phyloP scores from a whole-genome alignment of 1,140 invertebrate genomes.

The Nomia melanderi region DNA sequence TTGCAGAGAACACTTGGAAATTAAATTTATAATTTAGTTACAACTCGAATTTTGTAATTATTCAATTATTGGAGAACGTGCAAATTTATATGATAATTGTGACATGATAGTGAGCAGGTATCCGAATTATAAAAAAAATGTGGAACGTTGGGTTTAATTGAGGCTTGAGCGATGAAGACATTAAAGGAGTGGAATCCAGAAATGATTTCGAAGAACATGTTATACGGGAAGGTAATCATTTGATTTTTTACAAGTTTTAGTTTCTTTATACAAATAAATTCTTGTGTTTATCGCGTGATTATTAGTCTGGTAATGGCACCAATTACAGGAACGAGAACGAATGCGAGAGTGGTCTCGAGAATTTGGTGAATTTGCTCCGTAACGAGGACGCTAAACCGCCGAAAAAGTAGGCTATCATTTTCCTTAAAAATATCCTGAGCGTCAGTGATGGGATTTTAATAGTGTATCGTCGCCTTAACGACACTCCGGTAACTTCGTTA shows the following conservation, averaged over 20 bases:
- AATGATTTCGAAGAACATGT: background rate
- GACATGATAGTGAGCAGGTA: no score
- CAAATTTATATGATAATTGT: no score
- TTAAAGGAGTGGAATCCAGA: no score
- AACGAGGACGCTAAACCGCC: background rate
- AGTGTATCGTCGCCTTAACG: constrained; percentile 50
- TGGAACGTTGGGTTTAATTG: no score
- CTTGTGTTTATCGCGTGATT: background rate
- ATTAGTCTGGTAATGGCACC: constrained; percentile 7
- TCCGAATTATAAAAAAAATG: no score
- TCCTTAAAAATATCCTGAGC: constrained; percentile 45
- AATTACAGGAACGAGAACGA: constrained; percentile 13
- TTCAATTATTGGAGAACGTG: no score
- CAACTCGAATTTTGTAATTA: no score
- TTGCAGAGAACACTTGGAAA: no score
- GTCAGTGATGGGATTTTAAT: constrained; percentile 51
- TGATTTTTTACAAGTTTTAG: background rate
- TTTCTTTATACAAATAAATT: background rate
- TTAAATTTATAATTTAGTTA: no score
- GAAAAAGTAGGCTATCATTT: constrained; percentile 37
- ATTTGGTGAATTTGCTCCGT: background rate
- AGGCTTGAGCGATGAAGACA: no score
- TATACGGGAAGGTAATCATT: no score
- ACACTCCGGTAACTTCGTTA: constrained; percentile 41
- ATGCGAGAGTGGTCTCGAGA: background rate